phyloP scores from a whole-genome alignment of 1,140 invertebrate species.

The Formica selysi region DNA sequence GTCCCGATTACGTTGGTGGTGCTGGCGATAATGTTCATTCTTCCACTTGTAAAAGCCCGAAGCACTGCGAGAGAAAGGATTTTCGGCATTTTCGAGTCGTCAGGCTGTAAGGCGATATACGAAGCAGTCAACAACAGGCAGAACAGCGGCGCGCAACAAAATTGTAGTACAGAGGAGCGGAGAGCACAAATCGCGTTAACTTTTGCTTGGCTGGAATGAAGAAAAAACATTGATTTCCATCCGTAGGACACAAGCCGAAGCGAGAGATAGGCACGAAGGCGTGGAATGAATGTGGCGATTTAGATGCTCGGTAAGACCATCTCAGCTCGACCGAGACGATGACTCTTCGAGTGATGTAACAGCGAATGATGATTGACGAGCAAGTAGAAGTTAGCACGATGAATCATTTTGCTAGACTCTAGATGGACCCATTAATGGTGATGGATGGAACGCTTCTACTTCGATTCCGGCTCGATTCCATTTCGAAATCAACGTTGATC shows the following conservation, averaged over 20 bases:
- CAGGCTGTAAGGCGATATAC: constrained; percentile 61
- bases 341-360: constrained; percentile 33
- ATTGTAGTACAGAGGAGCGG: constrained; percentile 68
- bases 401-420: neutral
- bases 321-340: constrained; percentile 44
- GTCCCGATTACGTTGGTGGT: neutral
- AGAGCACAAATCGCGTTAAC: constrained; percentile 63
- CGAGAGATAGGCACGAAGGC: constrained; percentile 64
- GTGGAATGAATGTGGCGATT: constrained; percentile 51
- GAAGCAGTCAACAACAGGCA: constrained; percentile 71
- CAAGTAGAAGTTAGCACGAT: constrained; percentile 21
- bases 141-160: constrained; percentile 67
- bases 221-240: constrained; percentile 43
- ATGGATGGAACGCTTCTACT: neutral
- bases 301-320: constrained; percentile 7
- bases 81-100: constrained; percentile 17
- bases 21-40: neutral
- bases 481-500: neutral
- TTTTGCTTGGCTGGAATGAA: constrained; percentile 30
- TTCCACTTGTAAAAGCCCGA: constrained; percentile 2
- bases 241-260: constrained; percentile 51
- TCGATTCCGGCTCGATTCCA: neutral
- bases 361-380: constrained; percentile 37
- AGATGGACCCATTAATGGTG: neutral
- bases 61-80: constrained; percentile 20